Conservation (phyloP, 2,113 vertebrate genomes). For the Corynorhinus townsendii region DNA sequence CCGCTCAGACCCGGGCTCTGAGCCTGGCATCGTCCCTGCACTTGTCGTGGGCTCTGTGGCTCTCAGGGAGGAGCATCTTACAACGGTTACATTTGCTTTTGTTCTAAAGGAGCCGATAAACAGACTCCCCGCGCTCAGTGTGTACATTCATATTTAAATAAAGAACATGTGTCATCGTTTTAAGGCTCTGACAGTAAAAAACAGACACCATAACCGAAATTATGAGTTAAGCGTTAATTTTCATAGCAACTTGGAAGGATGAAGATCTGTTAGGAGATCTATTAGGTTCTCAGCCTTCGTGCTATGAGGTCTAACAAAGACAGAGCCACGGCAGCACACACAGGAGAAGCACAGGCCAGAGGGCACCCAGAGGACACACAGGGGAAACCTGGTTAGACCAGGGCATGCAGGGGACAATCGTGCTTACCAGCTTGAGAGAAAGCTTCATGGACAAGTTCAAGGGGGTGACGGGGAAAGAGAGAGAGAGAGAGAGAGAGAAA, state of each 20-base stretch:
- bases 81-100: neutral
- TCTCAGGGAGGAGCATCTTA: neutral
- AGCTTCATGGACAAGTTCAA: conserved; percentile 91
- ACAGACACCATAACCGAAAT: conserved; percentile 37
- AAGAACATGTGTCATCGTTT: conserved; percentile 63
- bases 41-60: neutral
- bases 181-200: conserved; percentile 59
- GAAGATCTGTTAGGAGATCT: conserved; percentile 74
- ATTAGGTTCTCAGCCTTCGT: conserved; percentile 87
- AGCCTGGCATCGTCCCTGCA: fast-evolving
- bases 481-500: conserved; percentile 54
- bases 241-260: conserved; percentile 72
- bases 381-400: conserved; percentile 51
- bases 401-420: conserved; percentile 84
- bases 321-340: conserved; percentile 71
- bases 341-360: conserved; percentile 63
- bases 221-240: conserved; percentile 76
- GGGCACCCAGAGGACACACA: conserved; percentile 66
- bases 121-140: neutral
- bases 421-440: conserved; percentile 99
- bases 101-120: neutral
- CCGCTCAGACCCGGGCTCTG: neutral
- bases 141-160: neutral
- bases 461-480: conserved; percentile 71
- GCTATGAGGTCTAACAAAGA: conserved; percentile 79